Evolutionary conservation across 2,888 invertebrate genomes (phyloP).

Genomic region (Pristionchus japonicus): DNA sequence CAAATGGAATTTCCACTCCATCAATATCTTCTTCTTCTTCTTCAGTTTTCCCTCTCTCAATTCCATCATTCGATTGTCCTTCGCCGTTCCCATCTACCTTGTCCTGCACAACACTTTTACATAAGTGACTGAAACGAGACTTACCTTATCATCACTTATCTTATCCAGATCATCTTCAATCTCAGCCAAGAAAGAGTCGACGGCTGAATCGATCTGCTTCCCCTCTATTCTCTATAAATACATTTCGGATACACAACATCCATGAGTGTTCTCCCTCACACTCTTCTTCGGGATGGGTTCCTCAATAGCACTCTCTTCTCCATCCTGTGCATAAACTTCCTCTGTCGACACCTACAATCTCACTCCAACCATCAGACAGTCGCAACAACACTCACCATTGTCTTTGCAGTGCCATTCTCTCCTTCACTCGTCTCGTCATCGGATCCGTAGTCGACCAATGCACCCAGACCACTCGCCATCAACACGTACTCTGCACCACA

Average conservation of each 20-base stretch:
- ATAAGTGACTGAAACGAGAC: background rate
- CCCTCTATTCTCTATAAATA: background rate
- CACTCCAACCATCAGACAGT: background rate
- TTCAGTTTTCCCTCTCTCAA: too few relatives aligned
- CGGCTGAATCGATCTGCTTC: background rate
- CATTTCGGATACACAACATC: background rate
- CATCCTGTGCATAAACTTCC: conserved; percentile 27
- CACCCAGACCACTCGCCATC: conserved; percentile 18
- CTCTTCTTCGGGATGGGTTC: conserved; percentile 27
- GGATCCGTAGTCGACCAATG: conserved; percentile 31
- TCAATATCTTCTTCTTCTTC: conserved; percentile 44
- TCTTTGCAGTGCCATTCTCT: background rate
- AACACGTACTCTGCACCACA: background rate
- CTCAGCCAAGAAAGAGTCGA: conserved; percentile 35
- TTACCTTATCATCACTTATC: background rate
- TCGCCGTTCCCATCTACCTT: background rate
- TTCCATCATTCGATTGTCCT: background rate
- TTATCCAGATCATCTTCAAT: conserved; percentile 26
- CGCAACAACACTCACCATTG: background rate
- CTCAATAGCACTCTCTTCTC: background rate
- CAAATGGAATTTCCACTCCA: conserved; percentile 23
- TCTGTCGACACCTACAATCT: conserved; percentile 13
- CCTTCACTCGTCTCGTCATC: conserved; percentile 3
- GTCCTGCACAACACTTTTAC: background rate
- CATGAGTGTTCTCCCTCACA: background rate